Conservation (phyloP, 2,797 vertebrate species). For the Bothrops alternatus region DNA sequence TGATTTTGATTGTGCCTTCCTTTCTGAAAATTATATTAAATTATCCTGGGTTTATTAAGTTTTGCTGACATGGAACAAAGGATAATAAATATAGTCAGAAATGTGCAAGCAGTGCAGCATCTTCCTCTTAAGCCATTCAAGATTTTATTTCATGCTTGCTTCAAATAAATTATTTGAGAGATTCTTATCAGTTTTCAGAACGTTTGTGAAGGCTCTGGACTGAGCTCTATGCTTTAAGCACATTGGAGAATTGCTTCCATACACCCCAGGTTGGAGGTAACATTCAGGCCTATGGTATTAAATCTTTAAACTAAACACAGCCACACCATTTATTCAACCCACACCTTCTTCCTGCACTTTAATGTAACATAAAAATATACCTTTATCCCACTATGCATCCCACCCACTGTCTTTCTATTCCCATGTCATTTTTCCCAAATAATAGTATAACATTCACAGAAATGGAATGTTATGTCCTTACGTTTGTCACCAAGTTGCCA, state of each 20-base stretch:
- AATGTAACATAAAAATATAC: background rate
- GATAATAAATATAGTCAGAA: background rate
- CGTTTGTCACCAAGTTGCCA: slow-evolving; percentile 75
- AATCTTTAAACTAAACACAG: background rate
- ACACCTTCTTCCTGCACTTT: background rate
- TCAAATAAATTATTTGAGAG: background rate
- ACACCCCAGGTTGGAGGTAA: background rate
- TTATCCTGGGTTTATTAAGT: slow-evolving; percentile 18
- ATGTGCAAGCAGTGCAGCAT: background rate
- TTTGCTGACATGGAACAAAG: background rate
- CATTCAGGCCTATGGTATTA: background rate
- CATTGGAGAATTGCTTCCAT: background rate
- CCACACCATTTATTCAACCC: background rate
- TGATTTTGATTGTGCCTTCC: background rate
- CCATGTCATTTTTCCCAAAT: background rate
- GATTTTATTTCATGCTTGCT: background rate
- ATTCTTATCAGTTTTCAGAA: background rate
- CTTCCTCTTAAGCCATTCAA: background rate
- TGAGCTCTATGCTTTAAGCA: background rate
- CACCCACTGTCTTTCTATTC: background rate
- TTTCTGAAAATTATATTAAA: slow-evolving; percentile 27
- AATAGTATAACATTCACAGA: background rate
- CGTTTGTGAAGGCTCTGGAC: background rate
- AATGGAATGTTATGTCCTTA: slow-evolving; percentile 27
- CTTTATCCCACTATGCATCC: background rate